Evolutionary conservation across 2,888 invertebrate species (phyloP), one percentile per base, ranked within the genome.

Genomic region (Meliscaeva auricollis): DNA sequence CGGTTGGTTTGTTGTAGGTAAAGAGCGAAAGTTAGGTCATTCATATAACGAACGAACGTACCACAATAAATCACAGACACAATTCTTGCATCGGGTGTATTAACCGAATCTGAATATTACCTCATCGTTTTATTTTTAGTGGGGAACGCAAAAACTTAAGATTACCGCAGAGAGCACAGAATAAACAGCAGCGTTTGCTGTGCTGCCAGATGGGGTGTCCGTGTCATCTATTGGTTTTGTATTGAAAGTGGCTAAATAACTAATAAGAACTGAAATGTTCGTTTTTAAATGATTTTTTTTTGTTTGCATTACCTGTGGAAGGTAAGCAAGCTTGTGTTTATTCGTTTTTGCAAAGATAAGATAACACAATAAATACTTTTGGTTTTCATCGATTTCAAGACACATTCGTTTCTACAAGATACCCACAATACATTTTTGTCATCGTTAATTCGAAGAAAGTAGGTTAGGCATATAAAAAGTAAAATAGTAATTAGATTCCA

Each of bases 101-200:
- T 52, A 38, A 30, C 78, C 50, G 38, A 66, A 46, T 20, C 35
- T 35, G 58, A 50, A 74, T 68, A 85, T 85, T 85, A 85, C 76
- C 85, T 85, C 85, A 85, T 81, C 75, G 62, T 69, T 85, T 85
- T 85, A 85, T 85, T 85, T 85, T 85, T 85, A 85, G 85, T 76
- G 72, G 64, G 13, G 38, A 38, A 41, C 35, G 15, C 44, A 15
- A 62, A 38, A 62, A 17, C 17, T 46, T 64, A 13, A 30, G 44
- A 46, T 46, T 46, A 64, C 46, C 66, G 15, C 50, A 66, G 50
- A 48, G 35, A 26, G 15, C n/a, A 54, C n/a, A 54, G 66, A 30
- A 50, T 15, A 15, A 32, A 20, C 22, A 22, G 17, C n/a, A n/a
- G n/a, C 22, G 8, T 8, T 17, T 5, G 8, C 48, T 38, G 9